Percentiles rank a stretch among this genome's conserved stretches.
phyloP scores from a whole-genome alignment of 2,797 vertebrate genomes.

The Anguilla marmorata region DNA sequence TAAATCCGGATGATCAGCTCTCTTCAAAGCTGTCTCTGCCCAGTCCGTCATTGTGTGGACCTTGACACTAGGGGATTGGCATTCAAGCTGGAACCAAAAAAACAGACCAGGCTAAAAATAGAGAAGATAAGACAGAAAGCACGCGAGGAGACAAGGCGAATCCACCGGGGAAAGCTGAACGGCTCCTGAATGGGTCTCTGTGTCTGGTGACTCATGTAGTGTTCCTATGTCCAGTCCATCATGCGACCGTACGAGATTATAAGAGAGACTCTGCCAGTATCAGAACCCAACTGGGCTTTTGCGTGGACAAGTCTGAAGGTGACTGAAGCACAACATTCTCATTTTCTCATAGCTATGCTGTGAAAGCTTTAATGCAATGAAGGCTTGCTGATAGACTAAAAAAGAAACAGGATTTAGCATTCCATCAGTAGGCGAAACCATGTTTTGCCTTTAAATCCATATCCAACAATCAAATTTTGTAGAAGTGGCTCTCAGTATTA shows the following conservation, averaged over 20 bases:
- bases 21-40: constrained; percentile 4
- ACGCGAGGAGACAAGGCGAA: neutral
- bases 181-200: neutral
- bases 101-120: constrained; percentile 2
- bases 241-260: neutral
- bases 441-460: neutral
- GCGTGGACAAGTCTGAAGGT: neutral
- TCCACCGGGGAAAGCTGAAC: neutral
- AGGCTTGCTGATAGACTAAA: neutral
- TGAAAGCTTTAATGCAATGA: neutral
- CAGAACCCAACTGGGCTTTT: neutral
- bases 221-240: neutral
- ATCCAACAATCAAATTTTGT: neutral
- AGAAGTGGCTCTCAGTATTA: neutral
- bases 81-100: neutral
- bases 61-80: neutral
- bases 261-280: neutral
- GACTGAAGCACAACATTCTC: neutral
- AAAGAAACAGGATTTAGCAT: neutral
- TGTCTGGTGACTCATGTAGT: neutral
- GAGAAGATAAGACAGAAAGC: neutral
- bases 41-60: neutral
- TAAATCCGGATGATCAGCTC: constrained; percentile 5
- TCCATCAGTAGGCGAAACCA: neutral
- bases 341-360: neutral